Evolutionary conservation across 2,888 invertebrate species (phyloP), one percentile per base, ranked within the genome.

Genomic region (Argyresthia goedartella): DNA sequence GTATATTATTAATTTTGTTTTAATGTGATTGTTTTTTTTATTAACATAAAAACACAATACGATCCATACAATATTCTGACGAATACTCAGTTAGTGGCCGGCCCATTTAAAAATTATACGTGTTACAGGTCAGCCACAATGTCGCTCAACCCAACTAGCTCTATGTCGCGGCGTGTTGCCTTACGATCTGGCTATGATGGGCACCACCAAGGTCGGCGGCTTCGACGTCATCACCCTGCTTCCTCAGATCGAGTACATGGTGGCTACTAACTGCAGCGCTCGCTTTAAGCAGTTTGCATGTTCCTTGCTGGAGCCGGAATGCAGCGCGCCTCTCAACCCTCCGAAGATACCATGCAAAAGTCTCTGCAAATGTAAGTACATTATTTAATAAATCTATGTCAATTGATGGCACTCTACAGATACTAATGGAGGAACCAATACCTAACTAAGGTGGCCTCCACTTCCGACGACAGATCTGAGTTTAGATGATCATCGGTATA

Each of bases 111-210:
- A 6, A 6, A 25, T 25, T 25, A 25, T 25, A 25, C 25, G 25
- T 25, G 25, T 25, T 25, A 25, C 25, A 25, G 25, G 25, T 25
- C 25, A 25, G 42, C 71, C 75, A 0, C 81, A 80, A 58, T 89
- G 89, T 63, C 82, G 78, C n/a, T 89, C 89, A 1, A 87, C 89
- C 1, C 76, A 78, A 6, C 65, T 88, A 49, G 64, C 75, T 8
- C 63, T 89, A 50, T 92, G 92, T 60, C 88, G 89, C n/a, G 91
- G 90, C 1, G 87, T 91, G 4, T 71, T 91, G n/a, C 91, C 90
- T 0, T 92, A 91, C 63, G 91, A 91, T 71, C 69, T 91, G 57
- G 90, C 91, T 1, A 88, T 89, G 9, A 64, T 79, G 6, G 76
- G 88, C 1, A 72, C 72, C 0, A 75, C 71, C 4, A 65, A 88